Conservation (phyloP, 2,113 vertebrate species). For the Butorides virescens region DNA sequence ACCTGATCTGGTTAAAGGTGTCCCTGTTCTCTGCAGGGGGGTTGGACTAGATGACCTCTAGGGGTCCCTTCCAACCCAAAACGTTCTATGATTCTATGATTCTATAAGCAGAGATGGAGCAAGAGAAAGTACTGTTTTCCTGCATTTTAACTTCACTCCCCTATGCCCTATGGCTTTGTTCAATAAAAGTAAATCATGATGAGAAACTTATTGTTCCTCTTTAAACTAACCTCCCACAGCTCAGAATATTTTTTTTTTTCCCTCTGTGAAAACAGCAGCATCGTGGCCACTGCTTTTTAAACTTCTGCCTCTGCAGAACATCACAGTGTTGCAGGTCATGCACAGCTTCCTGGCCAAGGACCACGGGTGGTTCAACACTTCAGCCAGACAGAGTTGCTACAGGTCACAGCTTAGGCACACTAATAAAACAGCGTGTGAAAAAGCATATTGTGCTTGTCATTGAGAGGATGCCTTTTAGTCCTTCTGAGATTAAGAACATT, state of each 20-base stretch:
- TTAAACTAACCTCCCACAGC: neutral
- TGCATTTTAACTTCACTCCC: neutral
- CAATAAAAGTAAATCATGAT: neutral
- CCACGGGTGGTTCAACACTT: neutral
- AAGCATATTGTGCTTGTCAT: neutral
- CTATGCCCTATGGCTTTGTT: neutral
- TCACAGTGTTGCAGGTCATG: neutral
- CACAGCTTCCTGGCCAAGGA: neutral
- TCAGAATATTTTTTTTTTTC: neutral
- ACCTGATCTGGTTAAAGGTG: no score
- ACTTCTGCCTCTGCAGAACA: neutral
- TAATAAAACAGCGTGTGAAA: neutral
- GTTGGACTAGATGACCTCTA: no score
- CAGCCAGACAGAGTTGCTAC: neutral
- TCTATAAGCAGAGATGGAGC: neutral
- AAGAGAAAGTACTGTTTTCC: neutral
- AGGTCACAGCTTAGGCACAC: neutral
- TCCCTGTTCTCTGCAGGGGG: no score
- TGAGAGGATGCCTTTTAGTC: neutral
- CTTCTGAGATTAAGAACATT: neutral
- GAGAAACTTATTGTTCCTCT: neutral
- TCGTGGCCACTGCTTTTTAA: neutral
- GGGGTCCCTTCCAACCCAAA: no score
- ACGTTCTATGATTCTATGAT: no score
- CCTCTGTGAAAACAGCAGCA: neutral